phyloP scores from a whole-genome alignment of 2,888 invertebrate genomes.

The Branchellion lobata region DNA sequence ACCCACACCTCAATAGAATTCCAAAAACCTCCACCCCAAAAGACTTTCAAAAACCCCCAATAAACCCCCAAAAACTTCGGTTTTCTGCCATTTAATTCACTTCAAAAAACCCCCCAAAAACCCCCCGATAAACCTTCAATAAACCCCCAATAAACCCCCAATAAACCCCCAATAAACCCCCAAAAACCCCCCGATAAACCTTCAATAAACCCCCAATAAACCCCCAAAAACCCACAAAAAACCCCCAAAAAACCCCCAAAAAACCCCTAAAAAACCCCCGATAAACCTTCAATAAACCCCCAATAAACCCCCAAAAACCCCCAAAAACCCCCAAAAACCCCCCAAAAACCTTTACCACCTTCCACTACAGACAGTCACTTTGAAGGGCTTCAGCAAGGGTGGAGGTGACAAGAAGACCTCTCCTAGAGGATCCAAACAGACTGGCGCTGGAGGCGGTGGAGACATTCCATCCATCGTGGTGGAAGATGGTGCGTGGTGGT shows the following conservation, averaged over 20 bases:
- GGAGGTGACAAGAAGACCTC: too few species aligned
- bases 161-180: not conserved
- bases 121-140: not conserved
- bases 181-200: not conserved
- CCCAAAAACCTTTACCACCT: not conserved
- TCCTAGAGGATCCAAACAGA: too few species aligned
- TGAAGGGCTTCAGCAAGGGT: not conserved
- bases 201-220: too few species aligned
- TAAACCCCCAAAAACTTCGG: too few species aligned
- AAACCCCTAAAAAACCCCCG: not conserved
- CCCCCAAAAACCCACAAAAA: not conserved
- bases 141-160: not conserved
- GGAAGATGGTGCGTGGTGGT: constrained; percentile 20
- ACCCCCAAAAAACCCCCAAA: not conserved
- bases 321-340: not conserved
- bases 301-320: not conserved
- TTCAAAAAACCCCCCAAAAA: too few species aligned
- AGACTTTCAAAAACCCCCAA: too few species aligned
- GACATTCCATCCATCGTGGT: constrained; percentile 40
- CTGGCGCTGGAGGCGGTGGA: not conserved
- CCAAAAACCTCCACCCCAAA: too few species aligned
- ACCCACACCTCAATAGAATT: too few species aligned
- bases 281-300: too few species aligned
- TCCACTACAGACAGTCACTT: not conserved
- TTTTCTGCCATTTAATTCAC: too few species aligned